Percentiles rank a stretch among this genome's conserved stretches.
Evolutionary conservation across 2,113 vertebrate genomes (phyloP).

Genomic region (Centropristis striata): DNA sequence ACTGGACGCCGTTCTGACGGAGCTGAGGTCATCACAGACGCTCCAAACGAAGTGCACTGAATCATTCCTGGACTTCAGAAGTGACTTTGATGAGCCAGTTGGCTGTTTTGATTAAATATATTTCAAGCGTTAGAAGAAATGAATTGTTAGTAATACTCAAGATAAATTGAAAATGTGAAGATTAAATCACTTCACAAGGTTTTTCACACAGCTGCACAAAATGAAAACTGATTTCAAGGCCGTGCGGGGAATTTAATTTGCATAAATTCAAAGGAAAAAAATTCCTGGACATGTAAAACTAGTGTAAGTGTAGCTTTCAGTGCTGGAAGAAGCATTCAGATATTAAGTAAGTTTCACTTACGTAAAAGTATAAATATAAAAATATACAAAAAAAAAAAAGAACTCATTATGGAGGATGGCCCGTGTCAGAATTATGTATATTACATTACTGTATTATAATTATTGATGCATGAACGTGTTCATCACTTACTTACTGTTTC

Average conservation of each 20-base stretch:
- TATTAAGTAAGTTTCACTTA: no score
- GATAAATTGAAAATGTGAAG: background rate
- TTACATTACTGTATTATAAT: no score
- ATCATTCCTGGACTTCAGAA: background rate
- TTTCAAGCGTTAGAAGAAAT: background rate
- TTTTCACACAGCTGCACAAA: background rate
- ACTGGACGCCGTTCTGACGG: slow-evolving; percentile 21
- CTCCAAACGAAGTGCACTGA: slow-evolving; percentile 1
- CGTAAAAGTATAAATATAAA: no score
- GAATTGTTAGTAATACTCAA: background rate
- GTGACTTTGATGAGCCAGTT: background rate
- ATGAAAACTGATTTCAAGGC: background rate
- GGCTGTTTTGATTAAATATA: background rate
- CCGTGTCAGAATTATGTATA: no score
- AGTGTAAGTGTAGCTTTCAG: background rate
- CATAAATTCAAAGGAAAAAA: background rate
- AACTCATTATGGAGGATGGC: no score
- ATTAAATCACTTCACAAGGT: background rate
- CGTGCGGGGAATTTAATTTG: background rate
- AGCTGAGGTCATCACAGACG: slow-evolving; percentile 54
- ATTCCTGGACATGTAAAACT: background rate
- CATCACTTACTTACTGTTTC: no score
- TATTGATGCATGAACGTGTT: no score
- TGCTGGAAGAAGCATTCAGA: no score
- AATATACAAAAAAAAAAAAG: no score